phyloP scores from a whole-genome alignment of 1,140 invertebrate genomes.

The Aphaenogaster rudis region DNA sequence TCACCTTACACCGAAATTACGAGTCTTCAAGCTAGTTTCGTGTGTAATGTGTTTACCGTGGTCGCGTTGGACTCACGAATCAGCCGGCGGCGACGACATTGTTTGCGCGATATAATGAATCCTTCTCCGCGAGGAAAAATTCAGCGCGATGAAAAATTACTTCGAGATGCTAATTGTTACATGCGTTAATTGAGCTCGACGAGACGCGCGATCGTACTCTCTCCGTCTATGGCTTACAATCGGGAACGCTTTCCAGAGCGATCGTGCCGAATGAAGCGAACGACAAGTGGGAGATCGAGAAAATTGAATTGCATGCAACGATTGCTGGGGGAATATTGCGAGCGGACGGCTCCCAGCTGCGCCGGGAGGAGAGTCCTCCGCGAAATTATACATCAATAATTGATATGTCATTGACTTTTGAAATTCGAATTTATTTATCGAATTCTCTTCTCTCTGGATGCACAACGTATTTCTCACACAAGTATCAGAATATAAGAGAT shows the following conservation, averaged over 20 bases:
- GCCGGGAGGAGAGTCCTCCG: not conserved
- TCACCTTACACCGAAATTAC: conserved; percentile 46
- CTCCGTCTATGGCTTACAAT: not conserved
- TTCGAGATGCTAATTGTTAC: not conserved
- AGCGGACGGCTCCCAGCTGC: not conserved
- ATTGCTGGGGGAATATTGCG: not conserved
- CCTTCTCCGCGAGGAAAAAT: not conserved
- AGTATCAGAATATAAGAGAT: not conserved
- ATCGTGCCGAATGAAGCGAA: not conserved
- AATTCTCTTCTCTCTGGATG: not conserved
- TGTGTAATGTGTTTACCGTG: conserved; percentile 11
- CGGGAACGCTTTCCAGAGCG: not conserved
- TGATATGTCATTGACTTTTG: not conserved
- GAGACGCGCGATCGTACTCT: not conserved
- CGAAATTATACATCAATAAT: conserved; percentile 35
- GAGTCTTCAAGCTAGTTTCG: conserved; percentile 39
- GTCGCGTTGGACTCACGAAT: not conserved
- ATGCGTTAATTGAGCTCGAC: not conserved
- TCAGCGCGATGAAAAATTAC: no score
- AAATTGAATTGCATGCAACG: conserved; percentile 34
- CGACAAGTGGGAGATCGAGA: not conserved
- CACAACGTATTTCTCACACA: not conserved
- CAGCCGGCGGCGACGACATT: not conserved
- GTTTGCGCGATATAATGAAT: not conserved
- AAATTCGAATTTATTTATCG: not conserved